These are phyloP conservation scores for Amiota mariae DNA, from an alignment of 2,888 invertebrate species.

Conservation along the genomic window DNA sequence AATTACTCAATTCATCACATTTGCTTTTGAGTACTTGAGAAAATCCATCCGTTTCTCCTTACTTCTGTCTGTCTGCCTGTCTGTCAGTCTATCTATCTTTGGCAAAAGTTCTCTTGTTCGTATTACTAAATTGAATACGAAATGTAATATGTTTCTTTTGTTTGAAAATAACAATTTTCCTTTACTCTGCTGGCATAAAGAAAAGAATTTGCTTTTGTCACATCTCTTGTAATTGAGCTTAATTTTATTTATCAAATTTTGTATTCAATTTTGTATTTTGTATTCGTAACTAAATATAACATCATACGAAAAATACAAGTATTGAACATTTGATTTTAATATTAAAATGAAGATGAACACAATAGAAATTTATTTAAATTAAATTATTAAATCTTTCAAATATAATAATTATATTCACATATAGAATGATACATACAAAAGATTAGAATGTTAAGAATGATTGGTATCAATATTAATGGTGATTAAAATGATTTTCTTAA, in stretches of 20 bases:
- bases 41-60: background rate
- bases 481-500: too few relatives aligned
- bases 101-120: constrained; percentile 22
- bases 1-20: constrained; percentile 72
- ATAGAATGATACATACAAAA: too few relatives aligned
- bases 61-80: too few relatives aligned
- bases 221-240: constrained; percentile 16
- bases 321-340: background rate
- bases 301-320: background rate
- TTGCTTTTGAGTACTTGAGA: constrained; percentile 38
- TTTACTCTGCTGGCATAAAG: constrained; percentile 1
- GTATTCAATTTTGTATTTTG: background rate
- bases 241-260: constrained; percentile 28
- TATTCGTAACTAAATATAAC: constrained; percentile 13
- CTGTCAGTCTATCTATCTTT: too few relatives aligned
- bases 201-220: background rate
- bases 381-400: background rate
- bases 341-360: background rate
- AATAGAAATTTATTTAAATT: constrained; percentile 4
- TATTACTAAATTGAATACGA: constrained; percentile 52
- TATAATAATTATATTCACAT: too few relatives aligned
- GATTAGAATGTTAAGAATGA: too few relatives aligned
- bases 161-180: background rate
- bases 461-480: too few relatives aligned
- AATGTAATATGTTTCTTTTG: constrained; percentile 39